Evolutionary conservation across 2,113 vertebrate species (phyloP), one percentile per base, ranked within the genome.

Genomic region (Microcebus jonahi): DNA sequence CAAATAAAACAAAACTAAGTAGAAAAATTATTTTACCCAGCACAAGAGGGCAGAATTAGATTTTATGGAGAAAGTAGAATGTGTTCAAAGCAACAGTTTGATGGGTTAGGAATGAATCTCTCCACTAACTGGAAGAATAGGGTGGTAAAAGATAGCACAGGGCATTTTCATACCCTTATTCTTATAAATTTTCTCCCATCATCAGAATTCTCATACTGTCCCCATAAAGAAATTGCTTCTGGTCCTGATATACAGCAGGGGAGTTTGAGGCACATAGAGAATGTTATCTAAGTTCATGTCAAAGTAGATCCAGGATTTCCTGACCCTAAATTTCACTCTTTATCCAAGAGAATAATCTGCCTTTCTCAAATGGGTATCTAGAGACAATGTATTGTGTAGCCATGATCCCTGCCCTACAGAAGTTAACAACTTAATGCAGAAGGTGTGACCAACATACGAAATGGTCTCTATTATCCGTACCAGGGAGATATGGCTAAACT

Each of bases 331-430:
- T 13, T 93, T 92, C 20, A 91, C 67, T 63, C 10, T 88, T 70
- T 86, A 17, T 36, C 34, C 34, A 65, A 2, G 17, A 87, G 42
- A 67, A 92, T 73, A 67, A 88, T 55, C 65, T 96, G 34, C 8
- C 4, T 95, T 96, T 92, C 39, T 94, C 48, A 76, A 23, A 48
- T 67, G n/a, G n/a, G 34, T 92, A 63, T 90, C 45, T 53, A 48
- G 36, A 82, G 48, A 82, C n/a, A 96, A 18, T 50, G 25, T 57
- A 65, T 31, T 75, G 15, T 36, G 9, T 63, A 96, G 14, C 17
- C 63, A 50, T 42, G 59, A 65, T 91, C 17, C 39, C 50, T 91
- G 14, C n/a, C 31, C 75, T 79, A 34, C 50, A 50, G 20, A 23
- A 82, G 34, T 68, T 77, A 88, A 34, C 11, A 3, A 87, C 15